Evolutionary conservation across 2,888 invertebrate genomes (phyloP).

Genomic region (Diaprepes abbreviatus): DNA sequence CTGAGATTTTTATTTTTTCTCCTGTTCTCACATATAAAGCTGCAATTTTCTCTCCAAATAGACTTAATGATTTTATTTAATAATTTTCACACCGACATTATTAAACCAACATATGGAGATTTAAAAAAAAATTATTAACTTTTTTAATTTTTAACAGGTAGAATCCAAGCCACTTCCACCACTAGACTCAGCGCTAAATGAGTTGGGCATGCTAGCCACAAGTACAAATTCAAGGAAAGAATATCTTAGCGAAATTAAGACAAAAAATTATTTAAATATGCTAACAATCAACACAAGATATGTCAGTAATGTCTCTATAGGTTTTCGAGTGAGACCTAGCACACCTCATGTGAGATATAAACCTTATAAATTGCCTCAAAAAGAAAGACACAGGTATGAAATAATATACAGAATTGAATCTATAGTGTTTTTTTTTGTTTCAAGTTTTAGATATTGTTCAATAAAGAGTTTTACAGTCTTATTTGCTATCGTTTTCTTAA

Average conservation of each 20-base stretch:
- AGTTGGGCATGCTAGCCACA: constrained; percentile 74
- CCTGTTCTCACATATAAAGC: no score
- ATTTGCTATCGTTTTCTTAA: no score
- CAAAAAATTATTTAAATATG: constrained; percentile 67
- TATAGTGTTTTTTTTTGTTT: no score
- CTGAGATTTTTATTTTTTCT: no score
- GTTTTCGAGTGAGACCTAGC: constrained; percentile 71
- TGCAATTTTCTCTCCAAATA: no score
- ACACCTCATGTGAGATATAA: constrained; percentile 71
- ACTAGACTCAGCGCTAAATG: constrained; percentile 68
- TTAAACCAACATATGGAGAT: no score
- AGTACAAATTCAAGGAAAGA: constrained; percentile 73
- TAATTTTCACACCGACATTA: no score
- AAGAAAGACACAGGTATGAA: constrained; percentile 69
- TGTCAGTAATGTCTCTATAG: constrained; percentile 75
- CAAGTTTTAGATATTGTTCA: no score
- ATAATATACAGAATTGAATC: no score
- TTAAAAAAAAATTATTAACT: no score
- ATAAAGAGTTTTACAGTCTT: no score
- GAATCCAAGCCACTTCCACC: constrained; percentile 31
- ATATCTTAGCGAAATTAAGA: constrained; percentile 70
- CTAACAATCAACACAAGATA: constrained; percentile 71
- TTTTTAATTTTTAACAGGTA: constrained; percentile 24
- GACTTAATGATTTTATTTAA: no score
- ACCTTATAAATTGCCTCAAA: constrained; percentile 71